Conservation (phyloP, 1,140 invertebrate genomes). For the Drosophila kurseongensis region DNA sequence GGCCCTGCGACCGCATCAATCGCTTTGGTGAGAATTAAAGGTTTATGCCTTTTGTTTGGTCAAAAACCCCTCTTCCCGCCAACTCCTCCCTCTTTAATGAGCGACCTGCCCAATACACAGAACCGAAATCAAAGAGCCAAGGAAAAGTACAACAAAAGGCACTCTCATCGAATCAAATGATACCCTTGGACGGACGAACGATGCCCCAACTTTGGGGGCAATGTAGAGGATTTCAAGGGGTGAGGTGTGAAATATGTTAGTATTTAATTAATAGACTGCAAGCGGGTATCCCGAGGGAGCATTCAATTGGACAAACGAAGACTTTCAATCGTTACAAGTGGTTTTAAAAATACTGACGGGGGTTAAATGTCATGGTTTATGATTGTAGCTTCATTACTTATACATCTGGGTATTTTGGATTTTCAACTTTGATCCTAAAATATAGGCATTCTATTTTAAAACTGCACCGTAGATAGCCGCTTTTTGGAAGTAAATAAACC, state of each 20-base stretch:
- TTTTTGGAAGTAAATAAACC: too few species aligned
- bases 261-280: conserved; percentile 23
- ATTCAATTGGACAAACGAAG: conserved; percentile 1
- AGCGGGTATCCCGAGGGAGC: neutral
- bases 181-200: conserved; percentile 39
- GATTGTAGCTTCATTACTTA: neutral
- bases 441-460: too few species aligned
- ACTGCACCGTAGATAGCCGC: too few species aligned
- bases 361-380: neutral
- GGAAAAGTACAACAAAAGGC: conserved; percentile 68
- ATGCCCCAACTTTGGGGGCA: conserved; percentile 8
- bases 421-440: too few species aligned
- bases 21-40: conserved; percentile 80
- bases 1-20: conserved; percentile 65
- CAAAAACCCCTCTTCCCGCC: conserved; percentile 32
- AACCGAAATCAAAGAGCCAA: conserved; percentile 34
- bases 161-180: conserved; percentile 70
- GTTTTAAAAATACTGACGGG: neutral
- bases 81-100: conserved; percentile 56
- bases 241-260: neutral
- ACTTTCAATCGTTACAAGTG: neutral
- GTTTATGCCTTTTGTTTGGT: conserved; percentile 67
- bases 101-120: conserved; percentile 51
- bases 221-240: conserved; percentile 8
- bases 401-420: too few species aligned